Conservation (phyloP, 2,113 vertebrate species). For the Labeo rohita region DNA sequence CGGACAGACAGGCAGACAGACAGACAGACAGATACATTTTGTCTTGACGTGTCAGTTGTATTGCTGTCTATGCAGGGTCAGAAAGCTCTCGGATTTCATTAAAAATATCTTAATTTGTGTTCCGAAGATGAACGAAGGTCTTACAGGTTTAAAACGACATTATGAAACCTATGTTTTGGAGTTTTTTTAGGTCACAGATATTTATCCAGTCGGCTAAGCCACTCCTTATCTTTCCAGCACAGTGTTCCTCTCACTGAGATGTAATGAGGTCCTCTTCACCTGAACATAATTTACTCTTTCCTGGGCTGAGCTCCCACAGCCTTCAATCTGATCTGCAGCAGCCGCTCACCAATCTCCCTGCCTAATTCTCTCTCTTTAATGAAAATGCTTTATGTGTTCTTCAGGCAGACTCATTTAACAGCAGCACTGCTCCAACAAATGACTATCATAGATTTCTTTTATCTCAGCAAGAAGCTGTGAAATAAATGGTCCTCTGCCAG, state of each 20-base stretch:
- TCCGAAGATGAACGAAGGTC: too few species aligned
- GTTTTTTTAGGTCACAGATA: background rate
- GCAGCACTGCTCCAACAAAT: constrained; percentile 36
- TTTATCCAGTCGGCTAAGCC: background rate
- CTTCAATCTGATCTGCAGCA: background rate
- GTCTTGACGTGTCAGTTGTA: too few species aligned
- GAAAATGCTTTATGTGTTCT: constrained; percentile 44
- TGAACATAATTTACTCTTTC: background rate
- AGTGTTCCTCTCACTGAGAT: background rate
- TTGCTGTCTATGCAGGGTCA: too few species aligned
- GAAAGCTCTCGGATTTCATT: too few species aligned
- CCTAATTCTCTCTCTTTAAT: constrained; percentile 42
- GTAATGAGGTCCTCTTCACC: background rate
- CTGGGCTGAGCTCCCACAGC: background rate
- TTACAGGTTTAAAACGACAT: background rate
- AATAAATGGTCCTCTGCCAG: constrained; percentile 17
- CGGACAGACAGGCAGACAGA: too few species aligned
- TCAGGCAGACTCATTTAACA: constrained; percentile 50
- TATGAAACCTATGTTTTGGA: background rate
- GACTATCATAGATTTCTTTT: constrained; percentile 48
- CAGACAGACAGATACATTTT: too few species aligned
- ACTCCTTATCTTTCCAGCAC: background rate
- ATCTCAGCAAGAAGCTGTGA: constrained; percentile 54
- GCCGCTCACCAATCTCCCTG: background rate
- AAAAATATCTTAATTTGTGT: too few species aligned